Conservation (phyloP, 2,888 invertebrate species). For the Cosmopolites sordidus region DNA sequence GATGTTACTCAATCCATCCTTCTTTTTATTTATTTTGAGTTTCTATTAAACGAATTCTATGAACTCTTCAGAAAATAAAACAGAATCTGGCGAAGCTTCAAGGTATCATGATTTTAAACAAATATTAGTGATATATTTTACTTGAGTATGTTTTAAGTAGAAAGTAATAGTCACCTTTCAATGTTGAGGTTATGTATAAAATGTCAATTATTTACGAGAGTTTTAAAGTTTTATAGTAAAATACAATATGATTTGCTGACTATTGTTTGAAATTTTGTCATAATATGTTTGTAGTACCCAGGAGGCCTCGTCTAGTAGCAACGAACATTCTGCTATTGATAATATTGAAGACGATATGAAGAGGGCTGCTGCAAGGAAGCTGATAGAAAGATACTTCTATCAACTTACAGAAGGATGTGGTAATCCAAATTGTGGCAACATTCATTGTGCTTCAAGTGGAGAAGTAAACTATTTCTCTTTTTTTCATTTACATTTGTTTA, state of each 20-base stretch:
- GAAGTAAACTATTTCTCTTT: conserved; percentile 54
- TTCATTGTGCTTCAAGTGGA: conserved; percentile 85
- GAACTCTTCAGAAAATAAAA: conserved; percentile 48
- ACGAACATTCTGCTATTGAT: conserved; percentile 34
- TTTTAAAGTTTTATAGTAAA: too few species aligned
- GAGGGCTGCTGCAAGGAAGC: conserved; percentile 72
- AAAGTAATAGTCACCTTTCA: conserved; percentile 5
- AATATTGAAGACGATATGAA: conserved; percentile 64
- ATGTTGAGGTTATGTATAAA: conserved; percentile 41
- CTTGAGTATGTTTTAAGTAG: not conserved
- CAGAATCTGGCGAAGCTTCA: conserved; percentile 52
- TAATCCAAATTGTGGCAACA: conserved; percentile 79
- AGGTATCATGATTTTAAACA: conserved; percentile 48
- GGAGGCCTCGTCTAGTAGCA: conserved; percentile 47
- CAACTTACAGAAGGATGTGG: conserved; percentile 91
- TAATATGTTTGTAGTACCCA: conserved; percentile 40
- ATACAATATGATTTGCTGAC: too few species aligned
- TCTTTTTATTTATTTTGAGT: conserved; percentile 31
- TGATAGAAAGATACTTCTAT: conserved; percentile 90
- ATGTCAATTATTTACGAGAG: conserved; percentile 40
- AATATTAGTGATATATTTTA: conserved; percentile 3
- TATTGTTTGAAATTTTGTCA: conserved; percentile 2
- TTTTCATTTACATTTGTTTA: too few species aligned
- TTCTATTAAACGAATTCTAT: conserved; percentile 45
- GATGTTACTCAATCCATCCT: conserved; percentile 12